phyloP scores from a whole-genome alignment of 2,888 invertebrate species.

The Pristionchus entomophagus region DNA sequence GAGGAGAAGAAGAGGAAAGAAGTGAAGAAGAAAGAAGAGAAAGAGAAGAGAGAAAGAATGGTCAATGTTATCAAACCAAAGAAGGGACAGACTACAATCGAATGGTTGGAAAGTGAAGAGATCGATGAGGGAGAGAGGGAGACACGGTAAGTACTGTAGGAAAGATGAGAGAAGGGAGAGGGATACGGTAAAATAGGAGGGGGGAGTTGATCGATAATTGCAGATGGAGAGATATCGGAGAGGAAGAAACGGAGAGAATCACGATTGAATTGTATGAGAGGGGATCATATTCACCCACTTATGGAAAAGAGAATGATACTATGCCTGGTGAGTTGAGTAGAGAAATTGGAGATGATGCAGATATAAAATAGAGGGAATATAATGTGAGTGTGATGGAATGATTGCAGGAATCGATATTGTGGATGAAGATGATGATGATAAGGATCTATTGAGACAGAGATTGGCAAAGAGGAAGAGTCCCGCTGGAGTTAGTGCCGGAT shows the following conservation, averaged over 20 bases:
- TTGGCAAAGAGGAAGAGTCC: slow-evolving; percentile 54
- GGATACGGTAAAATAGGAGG: no score
- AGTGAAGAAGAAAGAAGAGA: slow-evolving; percentile 46
- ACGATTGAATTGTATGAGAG: slow-evolving; percentile 82
- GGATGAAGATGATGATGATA: slow-evolving; percentile 85
- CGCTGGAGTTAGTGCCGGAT: slow-evolving; percentile 45
- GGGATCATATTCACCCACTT: slow-evolving; percentile 85
- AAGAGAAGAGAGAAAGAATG: slow-evolving; percentile 49
- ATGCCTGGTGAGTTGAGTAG: slow-evolving; percentile 62
- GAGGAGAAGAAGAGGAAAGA: slow-evolving; percentile 13
- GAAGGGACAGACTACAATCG: slow-evolving; percentile 45
- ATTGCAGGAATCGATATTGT: slow-evolving; percentile 84
- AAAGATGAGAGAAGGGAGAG: neutral
- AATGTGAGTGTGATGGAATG: no score
- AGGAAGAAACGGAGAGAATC: slow-evolving; percentile 45
- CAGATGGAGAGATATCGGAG: slow-evolving; percentile 40
- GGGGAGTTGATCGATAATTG: neutral
- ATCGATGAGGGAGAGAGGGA: slow-evolving; percentile 74
- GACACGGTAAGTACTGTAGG: slow-evolving; percentile 53
- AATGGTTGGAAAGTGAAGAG: slow-evolving; percentile 59
- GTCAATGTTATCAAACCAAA: slow-evolving; percentile 16
- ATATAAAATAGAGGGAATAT: slow-evolving; percentile 55
- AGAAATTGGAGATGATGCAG: neutral
- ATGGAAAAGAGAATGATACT: slow-evolving; percentile 64
- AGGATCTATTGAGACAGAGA: slow-evolving; percentile 80